Evolutionary conservation across 2,797 vertebrate species (phyloP).

Genomic region (Rhinogobio ventralis): DNA sequence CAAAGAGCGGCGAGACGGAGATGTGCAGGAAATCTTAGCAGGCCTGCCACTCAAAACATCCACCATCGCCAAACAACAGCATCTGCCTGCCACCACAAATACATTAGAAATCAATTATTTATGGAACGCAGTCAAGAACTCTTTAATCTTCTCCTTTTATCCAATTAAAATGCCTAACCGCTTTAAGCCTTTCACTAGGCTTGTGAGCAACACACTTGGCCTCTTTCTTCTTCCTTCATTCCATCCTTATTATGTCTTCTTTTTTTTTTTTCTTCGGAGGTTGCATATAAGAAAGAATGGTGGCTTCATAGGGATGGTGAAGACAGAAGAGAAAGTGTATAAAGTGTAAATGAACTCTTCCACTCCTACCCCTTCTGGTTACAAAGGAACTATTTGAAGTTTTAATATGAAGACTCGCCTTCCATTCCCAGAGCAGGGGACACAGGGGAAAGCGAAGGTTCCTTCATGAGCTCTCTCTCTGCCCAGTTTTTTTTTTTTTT

Average conservation of each 20-base stretch:
- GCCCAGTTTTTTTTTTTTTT: slow-evolving; percentile 68
- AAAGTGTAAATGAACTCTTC: slow-evolving; percentile 83
- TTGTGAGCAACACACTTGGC: slow-evolving; percentile 74
- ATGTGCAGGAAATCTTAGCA: slow-evolving; percentile 72
- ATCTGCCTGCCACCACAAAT: slow-evolving; percentile 81
- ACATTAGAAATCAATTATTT: slow-evolving; percentile 87
- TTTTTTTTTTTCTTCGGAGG: slow-evolving; percentile 71
- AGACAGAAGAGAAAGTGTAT: slow-evolving; percentile 79
- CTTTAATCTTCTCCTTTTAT: slow-evolving; percentile 87
- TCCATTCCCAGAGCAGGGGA: slow-evolving; percentile 73
- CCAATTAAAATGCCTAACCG: slow-evolving; percentile 85
- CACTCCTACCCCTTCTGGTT: slow-evolving; percentile 68
- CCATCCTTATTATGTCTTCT: slow-evolving; percentile 59
- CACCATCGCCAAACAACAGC: slow-evolving; percentile 79
- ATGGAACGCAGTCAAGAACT: slow-evolving; percentile 80
- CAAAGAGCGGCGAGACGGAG: slow-evolving; percentile 77
- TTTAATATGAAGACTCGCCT: slow-evolving; percentile 77
- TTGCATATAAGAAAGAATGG: slow-evolving; percentile 76
- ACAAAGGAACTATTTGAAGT: slow-evolving; percentile 83
- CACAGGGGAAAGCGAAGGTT: slow-evolving; percentile 68
- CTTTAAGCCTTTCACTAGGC: slow-evolving; percentile 74
- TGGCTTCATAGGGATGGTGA: slow-evolving; percentile 77
- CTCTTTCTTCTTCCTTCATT: slow-evolving; percentile 62
- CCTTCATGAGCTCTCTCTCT: slow-evolving; percentile 81
- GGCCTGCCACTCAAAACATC: slow-evolving; percentile 79